Evolutionary conservation across 2,113 vertebrate species (phyloP), one percentile per base, ranked within the genome.

Genomic region (Brevimyrus niger): DNA sequence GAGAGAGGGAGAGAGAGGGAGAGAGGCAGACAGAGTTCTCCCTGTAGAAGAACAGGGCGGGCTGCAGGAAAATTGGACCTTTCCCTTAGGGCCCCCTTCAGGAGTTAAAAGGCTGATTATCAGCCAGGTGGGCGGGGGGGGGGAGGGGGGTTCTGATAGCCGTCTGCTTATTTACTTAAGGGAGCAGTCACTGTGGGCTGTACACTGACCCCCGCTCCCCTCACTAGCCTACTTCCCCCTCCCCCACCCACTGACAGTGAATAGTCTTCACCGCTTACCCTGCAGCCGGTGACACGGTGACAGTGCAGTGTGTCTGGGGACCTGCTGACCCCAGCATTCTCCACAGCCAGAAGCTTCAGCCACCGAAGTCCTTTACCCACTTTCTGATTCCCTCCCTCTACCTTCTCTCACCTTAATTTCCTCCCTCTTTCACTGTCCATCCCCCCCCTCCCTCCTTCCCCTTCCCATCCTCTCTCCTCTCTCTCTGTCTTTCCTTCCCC

Each of bases 11-110:
- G 58, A 42, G 8, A 46, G 58, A 1, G 9, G 13, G 1, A 87
- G 46, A 35, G 47, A 76, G 21, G 42, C 11, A 50, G 48, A 50
- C 13, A 50, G 48, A 50, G 13, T 15, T 27, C 46, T 31, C 31
- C 46, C 53, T 19, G 2, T 27, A 87, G 84, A 89, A 58, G 21
- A 65, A 23, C 47, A 76, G 65, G 85, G 89, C 21, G 19, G 44
- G 38, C 23, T 31, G 42, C 44, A 51, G 87, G 61, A 53, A 87
- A 76, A 87, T 55, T 73, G 46, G 89, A 87, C 48, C 86, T 86
- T 27, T 89, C 51, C 50, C 31, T n/a, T 38, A 2, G 35, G n/a
- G 27, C 82, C 11, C 3, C 48, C 48, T 50, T 50, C 13, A 15
- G 51, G 19, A 73, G 73, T 1, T 82, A 82, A 38, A 10, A 42